Percentiles rank a stretch among this genome's conserved stretches.
phyloP scores from a whole-genome alignment of 2,797 vertebrate genomes.

The Tapirus indicus region DNA sequence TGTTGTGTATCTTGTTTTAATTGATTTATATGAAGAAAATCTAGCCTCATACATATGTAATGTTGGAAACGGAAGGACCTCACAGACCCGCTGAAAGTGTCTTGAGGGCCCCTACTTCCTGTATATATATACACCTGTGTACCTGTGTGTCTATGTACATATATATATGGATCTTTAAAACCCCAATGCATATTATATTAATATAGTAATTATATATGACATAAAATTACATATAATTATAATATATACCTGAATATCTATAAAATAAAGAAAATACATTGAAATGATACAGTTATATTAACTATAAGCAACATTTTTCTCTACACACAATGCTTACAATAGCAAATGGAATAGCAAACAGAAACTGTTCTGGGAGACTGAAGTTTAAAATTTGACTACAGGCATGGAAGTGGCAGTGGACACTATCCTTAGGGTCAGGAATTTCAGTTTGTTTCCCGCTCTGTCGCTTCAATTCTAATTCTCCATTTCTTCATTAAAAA shows the following conservation, averaged over 20 bases:
- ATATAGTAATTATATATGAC: neutral
- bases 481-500: conserved; percentile 1
- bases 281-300: neutral
- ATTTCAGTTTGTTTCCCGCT: neutral
- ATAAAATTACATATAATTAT: neutral
- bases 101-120: neutral
- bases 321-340: neutral
- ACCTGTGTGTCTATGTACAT: neutral
- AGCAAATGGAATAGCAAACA: neutral
- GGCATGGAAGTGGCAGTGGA: neutral
- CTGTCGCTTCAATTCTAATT: neutral
- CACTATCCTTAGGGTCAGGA: neutral
- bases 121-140: neutral
- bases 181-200: neutral
- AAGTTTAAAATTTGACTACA: neutral
- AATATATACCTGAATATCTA: neutral
- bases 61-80: neutral
- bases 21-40: neutral
- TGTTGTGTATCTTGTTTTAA: neutral
- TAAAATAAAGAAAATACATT: neutral
- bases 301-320: neutral
- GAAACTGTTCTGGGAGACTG: neutral
- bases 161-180: neutral
- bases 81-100: neutral
- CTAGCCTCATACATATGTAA: neutral